Evolutionary conservation across 2,113 vertebrate species (phyloP), one percentile per base, ranked within the genome.

Genomic region (Cromileptes altivelis): DNA sequence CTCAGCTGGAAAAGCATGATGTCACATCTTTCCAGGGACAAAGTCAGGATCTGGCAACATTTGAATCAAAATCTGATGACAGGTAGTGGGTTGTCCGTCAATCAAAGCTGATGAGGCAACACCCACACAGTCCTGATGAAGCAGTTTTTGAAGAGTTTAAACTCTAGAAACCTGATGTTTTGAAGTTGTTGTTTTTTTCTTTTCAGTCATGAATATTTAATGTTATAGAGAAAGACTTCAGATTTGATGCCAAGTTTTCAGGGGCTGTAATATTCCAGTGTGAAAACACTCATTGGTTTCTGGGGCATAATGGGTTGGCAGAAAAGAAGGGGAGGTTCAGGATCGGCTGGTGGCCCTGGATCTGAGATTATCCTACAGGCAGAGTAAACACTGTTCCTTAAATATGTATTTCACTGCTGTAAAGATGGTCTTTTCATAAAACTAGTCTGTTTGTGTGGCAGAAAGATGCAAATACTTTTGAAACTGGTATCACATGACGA

Each of bases 361-460:
- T 40, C 42, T 1, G 14, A 57, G 60, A 68, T 88, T 62, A 73
- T 33, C 19, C 81, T 65, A 68, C 75, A 86, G 61, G 70, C 75
- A 60, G 30, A 80, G 75, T 55, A 60, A 70, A 53, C 33, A 6
- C 76, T 23, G 63, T 18, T 53, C 60, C 27, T 74, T 65, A 45
- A 45, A 11, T 10, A 2, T 2, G 42, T 45, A 45, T 11, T 45
- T 45, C 42, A 11, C 42, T 10, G 42, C 42, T 10, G 40, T 7
- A 42, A 42, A 42, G 40, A 42, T 42, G 10, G 40, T 42, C 40
- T 42, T 42, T 42, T 42, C 10, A 42, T 42, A 40, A 40, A 40
- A 40, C 40, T 9, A 42, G 40, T 7, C 40, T 42, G 6, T 42
- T 10, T 7, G 7, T 42, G 40, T 10, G 2, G 42, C 11, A 45